Conservation (phyloP, 2,888 invertebrate species). For the Antheraea assamensis region DNA sequence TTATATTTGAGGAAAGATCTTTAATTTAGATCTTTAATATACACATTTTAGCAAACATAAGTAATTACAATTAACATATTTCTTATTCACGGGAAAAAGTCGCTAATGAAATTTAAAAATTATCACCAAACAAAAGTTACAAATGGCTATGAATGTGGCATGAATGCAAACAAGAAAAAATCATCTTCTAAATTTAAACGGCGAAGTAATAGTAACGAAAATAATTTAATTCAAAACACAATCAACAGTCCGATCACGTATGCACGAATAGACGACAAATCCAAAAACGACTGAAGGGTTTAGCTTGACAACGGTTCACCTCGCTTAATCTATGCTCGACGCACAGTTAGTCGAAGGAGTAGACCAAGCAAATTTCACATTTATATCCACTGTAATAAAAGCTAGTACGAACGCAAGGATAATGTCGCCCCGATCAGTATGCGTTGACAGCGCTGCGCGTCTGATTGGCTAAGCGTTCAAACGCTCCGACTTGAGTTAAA, state of each 20-base stretch:
- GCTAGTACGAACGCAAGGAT: slow-evolving; percentile 25
- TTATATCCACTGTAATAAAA: slow-evolving; percentile 34
- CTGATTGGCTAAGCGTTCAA: slow-evolving; percentile 69
- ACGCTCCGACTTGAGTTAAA: slow-evolving; percentile 54
- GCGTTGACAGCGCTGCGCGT: slow-evolving; percentile 53
- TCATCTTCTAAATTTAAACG: slow-evolving; percentile 2
- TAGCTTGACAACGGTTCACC: slow-evolving; percentile 21
- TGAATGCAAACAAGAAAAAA: neutral
- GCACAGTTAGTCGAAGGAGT: slow-evolving; percentile 22
- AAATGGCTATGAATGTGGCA: neutral
- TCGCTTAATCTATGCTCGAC: slow-evolving; percentile 35
- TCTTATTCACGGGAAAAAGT: neutral
- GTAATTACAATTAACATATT: neutral
- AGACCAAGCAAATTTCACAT: slow-evolving; percentile 26
- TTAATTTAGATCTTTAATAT: neutral
- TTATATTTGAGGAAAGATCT: neutral
- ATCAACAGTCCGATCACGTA: slow-evolving; percentile 20
- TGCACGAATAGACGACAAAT: slow-evolving; percentile 12
- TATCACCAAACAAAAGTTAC: neutral
- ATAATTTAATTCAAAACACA: slow-evolving; percentile 15
- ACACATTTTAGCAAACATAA: neutral
- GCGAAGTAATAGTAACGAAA: slow-evolving; percentile 10
- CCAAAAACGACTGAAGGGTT: slow-evolving; percentile 22
- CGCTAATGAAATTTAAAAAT: neutral
- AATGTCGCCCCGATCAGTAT: slow-evolving; percentile 60